These are phyloP conservation scores for Anguilla marmorata DNA, from an alignment of 2,797 vertebrate species.

Conservation along the genomic window DNA sequence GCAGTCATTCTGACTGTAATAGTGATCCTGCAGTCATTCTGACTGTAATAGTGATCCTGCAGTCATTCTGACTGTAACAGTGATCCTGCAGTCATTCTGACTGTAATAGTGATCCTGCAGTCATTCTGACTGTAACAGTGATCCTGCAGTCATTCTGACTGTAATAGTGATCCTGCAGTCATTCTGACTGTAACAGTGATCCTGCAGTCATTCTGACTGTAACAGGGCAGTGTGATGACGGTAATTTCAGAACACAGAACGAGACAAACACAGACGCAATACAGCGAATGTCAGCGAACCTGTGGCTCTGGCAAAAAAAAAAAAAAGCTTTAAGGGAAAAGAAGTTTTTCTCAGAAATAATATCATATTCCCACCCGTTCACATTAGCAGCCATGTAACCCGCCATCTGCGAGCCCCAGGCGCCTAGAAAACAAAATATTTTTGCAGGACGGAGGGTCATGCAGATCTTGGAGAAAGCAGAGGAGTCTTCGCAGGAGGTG, in stretches of 20 bases:
- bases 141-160: no score
- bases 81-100: no score
- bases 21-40: no score
- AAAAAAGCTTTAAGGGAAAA: neutral
- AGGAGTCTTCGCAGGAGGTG: neutral
- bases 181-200: no score
- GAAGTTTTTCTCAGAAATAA: neutral
- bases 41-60: no score
- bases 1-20: no score
- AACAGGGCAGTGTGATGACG: neutral
- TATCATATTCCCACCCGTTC: neutral
- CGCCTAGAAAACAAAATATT: neutral
- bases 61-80: no score
- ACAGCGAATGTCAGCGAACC: neutral
- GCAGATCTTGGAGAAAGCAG: neutral
- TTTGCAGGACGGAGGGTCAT: neutral
- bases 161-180: no score
- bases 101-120: no score
- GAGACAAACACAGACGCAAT: neutral
- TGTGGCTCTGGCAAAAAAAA: neutral
- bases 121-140: no score
- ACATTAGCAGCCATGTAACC: neutral
- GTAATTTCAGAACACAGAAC: neutral
- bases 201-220: neutral
- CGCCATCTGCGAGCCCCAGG: neutral